Base-by-base conservation (phyloP, 2,113 vertebrate genomes). In the Fregata magnificens region DNA sequence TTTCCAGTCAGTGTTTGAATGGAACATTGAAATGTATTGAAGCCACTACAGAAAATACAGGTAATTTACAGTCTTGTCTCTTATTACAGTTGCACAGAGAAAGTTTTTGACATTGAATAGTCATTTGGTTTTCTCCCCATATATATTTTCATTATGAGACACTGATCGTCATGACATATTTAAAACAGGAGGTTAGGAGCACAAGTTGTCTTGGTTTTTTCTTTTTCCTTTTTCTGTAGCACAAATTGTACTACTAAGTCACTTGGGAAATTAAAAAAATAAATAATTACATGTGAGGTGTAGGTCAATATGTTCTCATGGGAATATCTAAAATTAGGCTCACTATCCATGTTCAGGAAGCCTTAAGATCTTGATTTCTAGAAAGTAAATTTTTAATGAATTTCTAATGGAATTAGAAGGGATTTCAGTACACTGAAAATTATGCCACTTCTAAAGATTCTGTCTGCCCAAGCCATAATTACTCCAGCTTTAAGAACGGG, bases 21-120 rank as follows among this genome's bases (percentile, higher is more conserved):
- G 98, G 98, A 90, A 98, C 98, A 36, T 96, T 99, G 96, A 97
- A 96, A 94, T 99, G 98, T 91, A 96, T 95, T 90, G 98, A 98
- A 95, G 49, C 80, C 65, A 92, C 97, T 93, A 97, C 97, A 87
- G 97, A 98, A 93, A 97, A 97, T 83, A 59, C 90, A 98, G 98
- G 98, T 98, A 96, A 98, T 93, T 96, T 72, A 18, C 16, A 40
- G 7, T 82, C 52, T 87, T 83, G 8, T 40, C 29, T 36, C 12
- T 13, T 80, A 42, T 61, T 53, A 70, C 40, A 44, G 5, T 83
- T 92, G 16, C 7, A 65, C 6, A 53, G 17, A 55, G 29, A 53
- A 58, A 62, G n/a, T 78, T 65, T 92, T 65, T 85, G 28, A 73
- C 14, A 15, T 22, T 32, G 25, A 62, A 59, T 16, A 88, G 12